Evolutionary conservation across 2,888 invertebrate genomes (phyloP), one percentile per base, ranked within the genome.

Genomic region (Andrena marginata): DNA sequence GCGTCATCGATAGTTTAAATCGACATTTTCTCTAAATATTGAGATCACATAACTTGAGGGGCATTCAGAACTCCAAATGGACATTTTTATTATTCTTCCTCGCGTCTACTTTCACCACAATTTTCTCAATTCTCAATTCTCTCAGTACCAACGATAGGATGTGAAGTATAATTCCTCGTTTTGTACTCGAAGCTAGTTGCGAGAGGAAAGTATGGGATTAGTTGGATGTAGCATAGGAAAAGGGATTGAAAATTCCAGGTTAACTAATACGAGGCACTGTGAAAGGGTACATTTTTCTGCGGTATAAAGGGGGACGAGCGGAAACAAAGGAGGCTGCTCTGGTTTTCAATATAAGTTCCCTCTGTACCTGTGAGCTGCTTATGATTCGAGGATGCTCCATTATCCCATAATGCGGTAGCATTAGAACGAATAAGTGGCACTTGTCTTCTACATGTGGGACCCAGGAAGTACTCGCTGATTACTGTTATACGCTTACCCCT

Each of bases 351-450:
- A 26, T 80, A 88, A 89, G 85, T 85, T 89, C 84, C 78, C 77
- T 79, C 68, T 64, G 78, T 77, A 77, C 70, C 85, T 80, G 81
- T 77, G 80, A 92, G 87, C 84, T 86, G 84, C 86, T 89, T 89
- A 86, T 83, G 80, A 88, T 65, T 72, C 68, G 69, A 65, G 51
- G 90, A 91, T 90, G 89, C 90, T 86, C 88, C 87, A 92, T 93
- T 93, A 92, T 91, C 89, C 85, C 87, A 90, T 91, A 92, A 90
- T 90, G 90, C 89, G 87, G 87, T 89, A 90, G 90, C 89, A 91
- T 92, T 91, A 92, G 89, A 90, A 90, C 89, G 75, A 89, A 89
- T 92, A 92, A 92, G 91, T 91, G 89, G 86, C 91, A 90, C 85
- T 89, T 91, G 89, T 91, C 88, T 87, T 87, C 77, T 80, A 82